Evolutionary conservation across 2,797 vertebrate species (phyloP), one percentile per base, ranked within the genome.

Genomic region (Gymnothorax reevesii): DNA sequence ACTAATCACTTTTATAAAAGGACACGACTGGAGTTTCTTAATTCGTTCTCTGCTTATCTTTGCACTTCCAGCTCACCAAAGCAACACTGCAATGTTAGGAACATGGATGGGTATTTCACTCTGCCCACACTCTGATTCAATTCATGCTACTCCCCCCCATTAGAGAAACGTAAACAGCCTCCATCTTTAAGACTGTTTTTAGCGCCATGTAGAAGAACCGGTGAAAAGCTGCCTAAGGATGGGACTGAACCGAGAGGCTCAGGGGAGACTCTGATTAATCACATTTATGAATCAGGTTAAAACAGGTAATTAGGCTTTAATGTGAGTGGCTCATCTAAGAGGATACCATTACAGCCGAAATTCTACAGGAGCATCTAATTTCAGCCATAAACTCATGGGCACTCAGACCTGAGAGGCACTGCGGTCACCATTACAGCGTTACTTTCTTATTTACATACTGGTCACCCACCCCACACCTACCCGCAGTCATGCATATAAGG

Each of bases 1-100:
- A 84, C 87, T 88, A 88, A 88, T 89, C 87, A 87, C 83, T 87
- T 62, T 57, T 55, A 83, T 83, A 83, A 59, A 85, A 87, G 59
- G 57, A 83, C 20, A 82, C 87, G 83, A 84, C 85, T 87, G 88
- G 83, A 87, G 82, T 73, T 55, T 86, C 83, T 54, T 59, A 57
- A 57, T 82, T 79, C 75, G 54, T 82, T 10, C 59, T 82, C 80
- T 60, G 33, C 83, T 57, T 75, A 84, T 86, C 52, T 60, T 62
- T 64, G 82, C 57, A 82, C 77, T 83, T 71, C 75, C 62, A 85
- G 82, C 85, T 17, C 82, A 82, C 57, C 54, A 57, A 57, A n/a
- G 33, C n/a, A n/a, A 82, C 22, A 27, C 80, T 1, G 22, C 80
- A 0, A 8, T 15, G 80, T 82, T 12, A 82, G 75, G 54, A 49